Evolutionary conservation across 2,113 vertebrate species (phyloP), one percentile per base, ranked within the genome.

Genomic region (Hystrix brachyura): DNA sequence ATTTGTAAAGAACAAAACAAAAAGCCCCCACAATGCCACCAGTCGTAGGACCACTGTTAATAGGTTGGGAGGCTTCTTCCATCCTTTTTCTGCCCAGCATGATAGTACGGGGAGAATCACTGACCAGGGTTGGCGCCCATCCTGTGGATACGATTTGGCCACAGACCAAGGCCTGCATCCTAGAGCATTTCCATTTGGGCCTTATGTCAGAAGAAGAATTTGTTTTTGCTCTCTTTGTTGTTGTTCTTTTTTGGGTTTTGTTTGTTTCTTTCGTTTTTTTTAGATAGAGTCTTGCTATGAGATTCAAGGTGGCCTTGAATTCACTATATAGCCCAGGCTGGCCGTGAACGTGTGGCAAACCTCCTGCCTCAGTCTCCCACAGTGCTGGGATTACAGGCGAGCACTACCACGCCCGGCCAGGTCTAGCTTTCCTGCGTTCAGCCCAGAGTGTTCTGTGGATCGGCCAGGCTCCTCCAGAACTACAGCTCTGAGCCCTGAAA

Each of bases 381-480:
- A 46, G 38, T n/a, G 71, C 38, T 72, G 38, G 71, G 38, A 72
- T 46, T 46, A 72, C 21, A 72, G 71, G 38, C 21, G 21, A 43
- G 38, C 10, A 2, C 38, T 21, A 5, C 10, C 74, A 17, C 0
- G 13, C 46, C 46, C 13, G 4, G 27, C 46, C 14, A 8, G n/a
- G 29, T 48, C 25, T 76, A 5, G 18, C 15, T 67, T 59, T 29
- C 55, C 48, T 65, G 23, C 3, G 18, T 43, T 72, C 34, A 17
- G 85, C 67, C 32, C 32, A 19, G 59, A 17, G 13, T 4, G 1
- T 4, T 23, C 43, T 48, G 8, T 15, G 19, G 32, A 18, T 21
- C 60, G 2, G 4, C 60, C 46, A 10, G 38, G 0, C 32, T 23
- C 43, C 60, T 43, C 48, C 0, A 1, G 12, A 91, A 43, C n/a